These are phyloP conservation scores for Netelia fuscicornis DNA, from an alignment of 2,888 invertebrate genomes.

Conservation along the genomic window DNA sequence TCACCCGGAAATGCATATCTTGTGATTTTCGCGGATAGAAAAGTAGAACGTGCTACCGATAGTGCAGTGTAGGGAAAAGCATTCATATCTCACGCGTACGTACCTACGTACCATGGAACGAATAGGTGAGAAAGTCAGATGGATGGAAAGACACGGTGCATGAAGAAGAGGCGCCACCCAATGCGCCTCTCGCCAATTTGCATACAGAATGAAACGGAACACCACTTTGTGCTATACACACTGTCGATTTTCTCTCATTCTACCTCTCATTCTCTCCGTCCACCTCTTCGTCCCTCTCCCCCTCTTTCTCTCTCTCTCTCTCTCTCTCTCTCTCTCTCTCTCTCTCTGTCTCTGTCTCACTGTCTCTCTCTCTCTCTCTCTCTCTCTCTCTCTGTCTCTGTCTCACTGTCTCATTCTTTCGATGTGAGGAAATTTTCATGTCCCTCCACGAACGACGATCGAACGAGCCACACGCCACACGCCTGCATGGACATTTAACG, in stretches of 20 bases:
- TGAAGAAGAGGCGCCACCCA: slow-evolving; percentile 63
- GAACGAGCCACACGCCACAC: slow-evolving; percentile 56
- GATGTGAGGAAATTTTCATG: slow-evolving; percentile 60
- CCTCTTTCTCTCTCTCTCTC: slow-evolving; percentile 21
- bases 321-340: slow-evolving; percentile 18
- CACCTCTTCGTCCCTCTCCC: neutral
- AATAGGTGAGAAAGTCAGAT: slow-evolving; percentile 49
- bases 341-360: slow-evolving; percentile 25
- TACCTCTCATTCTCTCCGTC: slow-evolving; percentile 11
- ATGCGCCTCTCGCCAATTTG: slow-evolving; percentile 74
- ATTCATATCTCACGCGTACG: slow-evolving; percentile 29
- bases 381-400: slow-evolving; percentile 20
- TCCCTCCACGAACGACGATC: slow-evolving; percentile 58
- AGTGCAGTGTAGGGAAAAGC: slow-evolving; percentile 10
- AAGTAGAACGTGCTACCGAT: slow-evolving; percentile 41
- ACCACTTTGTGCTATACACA: slow-evolving; percentile 50
- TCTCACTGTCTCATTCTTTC: slow-evolving; percentile 30
- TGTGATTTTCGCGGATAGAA: slow-evolving; percentile 37
- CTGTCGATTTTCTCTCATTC: slow-evolving; percentile 8
- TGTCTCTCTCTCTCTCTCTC: slow-evolving; percentile 27
- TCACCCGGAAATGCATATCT: slow-evolving; percentile 4
- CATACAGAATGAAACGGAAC: slow-evolving; percentile 78
- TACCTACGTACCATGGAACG: neutral
- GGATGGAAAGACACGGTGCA: slow-evolving; percentile 52
- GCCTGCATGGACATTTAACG: slow-evolving; percentile 66